A percentile compares a stretch with the other conserved stretches of the same genome.
Conservation (phyloP, 1,140 invertebrate species). For the Eumeta japonica region DNA sequence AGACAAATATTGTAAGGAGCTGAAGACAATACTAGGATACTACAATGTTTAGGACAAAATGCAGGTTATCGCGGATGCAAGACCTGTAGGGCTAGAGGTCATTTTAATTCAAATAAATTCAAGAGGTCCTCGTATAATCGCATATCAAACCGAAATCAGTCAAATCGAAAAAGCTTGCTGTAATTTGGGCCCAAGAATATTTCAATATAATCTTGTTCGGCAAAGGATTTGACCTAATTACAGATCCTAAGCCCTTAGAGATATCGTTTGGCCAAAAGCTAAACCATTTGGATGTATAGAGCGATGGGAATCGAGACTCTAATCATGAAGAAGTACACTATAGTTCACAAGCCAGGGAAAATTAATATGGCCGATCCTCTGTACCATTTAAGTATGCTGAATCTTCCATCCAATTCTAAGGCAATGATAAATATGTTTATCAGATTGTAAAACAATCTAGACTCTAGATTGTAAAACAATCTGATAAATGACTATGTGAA, state of each 20-base stretch:
- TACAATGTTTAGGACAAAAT: constrained; percentile 22
- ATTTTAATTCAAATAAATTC: constrained; percentile 24
- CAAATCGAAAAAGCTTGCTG: constrained; percentile 27
- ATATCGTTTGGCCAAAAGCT: constrained; percentile 15
- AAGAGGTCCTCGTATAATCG: constrained; percentile 16
- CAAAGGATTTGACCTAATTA: constrained; percentile 25
- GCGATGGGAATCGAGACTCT: constrained; percentile 20
- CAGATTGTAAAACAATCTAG: constrained; percentile 14
- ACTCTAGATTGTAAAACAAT: too few species aligned
- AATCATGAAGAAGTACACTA: constrained; percentile 14
- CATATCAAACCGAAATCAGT: constrained; percentile 18
- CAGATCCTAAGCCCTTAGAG: constrained; percentile 33
- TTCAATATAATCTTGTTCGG: constrained; percentile 16
- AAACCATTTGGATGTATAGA: constrained; percentile 24
- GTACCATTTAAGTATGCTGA: constrained; percentile 13
- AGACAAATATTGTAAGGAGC: constrained; percentile 5
- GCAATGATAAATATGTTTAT: constrained; percentile 13
- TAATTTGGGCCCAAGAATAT: constrained; percentile 12
- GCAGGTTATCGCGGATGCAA: constrained; percentile 41
- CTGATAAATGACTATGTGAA: too few species aligned
- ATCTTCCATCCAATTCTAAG: constrained; percentile 3
- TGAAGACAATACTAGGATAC: too few species aligned
- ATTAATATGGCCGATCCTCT: constrained; percentile 17
- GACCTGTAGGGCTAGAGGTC: constrained; percentile 38
- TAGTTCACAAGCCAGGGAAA: constrained; percentile 17